Conservation (phyloP, 1,140 invertebrate species). For the Reticulitermes speratus region DNA sequence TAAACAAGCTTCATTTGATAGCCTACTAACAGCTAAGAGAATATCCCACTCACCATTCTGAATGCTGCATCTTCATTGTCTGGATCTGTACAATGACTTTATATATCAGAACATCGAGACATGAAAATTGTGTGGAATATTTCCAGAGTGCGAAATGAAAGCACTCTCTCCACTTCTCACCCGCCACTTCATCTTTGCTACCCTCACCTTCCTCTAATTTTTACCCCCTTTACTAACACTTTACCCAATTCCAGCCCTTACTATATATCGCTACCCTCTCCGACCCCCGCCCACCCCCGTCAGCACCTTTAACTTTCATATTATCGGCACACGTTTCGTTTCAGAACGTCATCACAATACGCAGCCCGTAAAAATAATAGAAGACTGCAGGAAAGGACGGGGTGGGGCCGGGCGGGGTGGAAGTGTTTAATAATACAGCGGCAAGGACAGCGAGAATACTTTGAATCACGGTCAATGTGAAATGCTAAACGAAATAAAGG, state of each 20-base stretch:
- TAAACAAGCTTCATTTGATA: too few species aligned
- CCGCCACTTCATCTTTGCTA: conserved; percentile 2
- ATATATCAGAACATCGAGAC: neutral
- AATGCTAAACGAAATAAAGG: conserved; percentile 17
- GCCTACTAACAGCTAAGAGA: neutral
- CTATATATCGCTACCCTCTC: neutral
- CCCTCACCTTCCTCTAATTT: conserved; percentile 17
- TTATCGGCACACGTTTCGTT: conserved; percentile 17
- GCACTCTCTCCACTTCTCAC: neutral
- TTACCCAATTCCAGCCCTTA: conserved; percentile 9
- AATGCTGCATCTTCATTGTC: neutral
- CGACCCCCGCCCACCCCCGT: neutral
- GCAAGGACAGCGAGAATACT: neutral
- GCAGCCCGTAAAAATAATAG: conserved; percentile 1
- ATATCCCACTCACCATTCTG: neutral
- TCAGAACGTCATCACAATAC: neutral
- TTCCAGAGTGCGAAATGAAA: conserved; percentile 14
- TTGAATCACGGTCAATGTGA: neutral
- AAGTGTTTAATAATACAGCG: conserved; percentile 12
- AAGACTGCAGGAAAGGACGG: neutral
- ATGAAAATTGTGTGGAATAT: conserved; percentile 3
- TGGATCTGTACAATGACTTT: neutral
- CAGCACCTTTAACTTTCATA: conserved; percentile 13
- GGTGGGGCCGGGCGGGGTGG: neutral
- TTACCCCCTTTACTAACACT: conserved; percentile 18